These are phyloP conservation scores for Emydocephalus ijimae DNA, from an alignment of 2,113 vertebrate species.

Conservation along the genomic window DNA sequence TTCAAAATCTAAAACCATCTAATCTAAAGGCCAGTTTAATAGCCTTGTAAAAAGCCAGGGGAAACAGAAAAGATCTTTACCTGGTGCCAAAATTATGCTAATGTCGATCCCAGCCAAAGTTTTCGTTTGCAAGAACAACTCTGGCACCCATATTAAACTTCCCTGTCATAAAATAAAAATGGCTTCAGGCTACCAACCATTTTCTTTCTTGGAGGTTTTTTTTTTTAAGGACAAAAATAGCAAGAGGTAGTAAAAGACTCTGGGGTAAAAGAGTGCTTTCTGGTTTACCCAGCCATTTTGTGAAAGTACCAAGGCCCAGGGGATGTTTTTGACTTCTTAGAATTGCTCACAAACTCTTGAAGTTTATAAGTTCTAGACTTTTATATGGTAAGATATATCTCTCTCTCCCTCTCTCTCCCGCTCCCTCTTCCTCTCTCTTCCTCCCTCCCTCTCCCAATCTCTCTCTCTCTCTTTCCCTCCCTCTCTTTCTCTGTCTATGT, in stretches of 20 bases:
- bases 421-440: too few relatives aligned
- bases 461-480: too few relatives aligned
- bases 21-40: not conserved
- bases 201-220: not conserved
- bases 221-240: not conserved
- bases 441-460: too few relatives aligned
- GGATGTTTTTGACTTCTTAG: not conserved
- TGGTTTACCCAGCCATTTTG: not conserved
- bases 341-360: not conserved
- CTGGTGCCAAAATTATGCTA: not conserved
- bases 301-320: not conserved
- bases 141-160: not conserved
- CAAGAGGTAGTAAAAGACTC: not conserved
- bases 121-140: not conserved
- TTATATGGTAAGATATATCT: not conserved
- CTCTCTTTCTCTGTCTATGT: not conserved
- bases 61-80: not conserved
- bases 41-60: not conserved
- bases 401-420: too few relatives aligned
- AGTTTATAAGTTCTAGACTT: not conserved
- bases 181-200: not conserved
- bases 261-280: not conserved
- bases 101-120: not conserved
- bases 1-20: not conserved
- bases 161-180: not conserved